Conservation (phyloP, 2,797 vertebrate species). For the Chromis chromis region DNA sequence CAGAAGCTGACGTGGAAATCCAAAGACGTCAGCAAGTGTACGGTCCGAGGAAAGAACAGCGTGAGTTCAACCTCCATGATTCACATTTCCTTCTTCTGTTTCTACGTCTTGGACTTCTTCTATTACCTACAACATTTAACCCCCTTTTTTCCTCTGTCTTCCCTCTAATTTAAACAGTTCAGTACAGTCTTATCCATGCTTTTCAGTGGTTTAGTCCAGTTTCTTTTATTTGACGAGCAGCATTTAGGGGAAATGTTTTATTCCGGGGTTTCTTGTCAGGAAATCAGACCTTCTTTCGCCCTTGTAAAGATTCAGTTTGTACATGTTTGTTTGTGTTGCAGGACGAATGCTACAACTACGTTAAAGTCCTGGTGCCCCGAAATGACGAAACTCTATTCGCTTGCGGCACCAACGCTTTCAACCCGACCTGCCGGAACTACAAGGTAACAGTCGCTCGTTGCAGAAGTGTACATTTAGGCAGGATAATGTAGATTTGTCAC, state of each 20-base stretch:
- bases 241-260: no score
- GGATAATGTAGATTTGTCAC: no score
- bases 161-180: no score
- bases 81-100: not conserved
- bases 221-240: no score
- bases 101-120: not conserved
- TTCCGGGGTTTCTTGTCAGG: no score
- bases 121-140: no score
- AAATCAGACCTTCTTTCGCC: not conserved
- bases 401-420: conserved; percentile 96
- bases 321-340: conserved; percentile 78
- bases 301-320: conserved; percentile 86
- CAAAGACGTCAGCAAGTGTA: conserved; percentile 93
- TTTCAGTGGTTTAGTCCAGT: no score
- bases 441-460: conserved; percentile 81
- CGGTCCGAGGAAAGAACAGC: conserved; percentile 94
- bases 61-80: conserved; percentile 79
- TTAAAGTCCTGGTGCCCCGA: conserved; percentile 92
- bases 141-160: not conserved
- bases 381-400: conserved; percentile 90
- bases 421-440: conserved; percentile 93
- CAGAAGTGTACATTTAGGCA: no score
- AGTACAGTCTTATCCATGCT: no score
- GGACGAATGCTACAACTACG: conserved; percentile 98
- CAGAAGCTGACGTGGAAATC: conserved; percentile 96